phyloP scores from a whole-genome alignment of 2,888 invertebrate genomes.

The Mesorhabditis spiculigera region DNA sequence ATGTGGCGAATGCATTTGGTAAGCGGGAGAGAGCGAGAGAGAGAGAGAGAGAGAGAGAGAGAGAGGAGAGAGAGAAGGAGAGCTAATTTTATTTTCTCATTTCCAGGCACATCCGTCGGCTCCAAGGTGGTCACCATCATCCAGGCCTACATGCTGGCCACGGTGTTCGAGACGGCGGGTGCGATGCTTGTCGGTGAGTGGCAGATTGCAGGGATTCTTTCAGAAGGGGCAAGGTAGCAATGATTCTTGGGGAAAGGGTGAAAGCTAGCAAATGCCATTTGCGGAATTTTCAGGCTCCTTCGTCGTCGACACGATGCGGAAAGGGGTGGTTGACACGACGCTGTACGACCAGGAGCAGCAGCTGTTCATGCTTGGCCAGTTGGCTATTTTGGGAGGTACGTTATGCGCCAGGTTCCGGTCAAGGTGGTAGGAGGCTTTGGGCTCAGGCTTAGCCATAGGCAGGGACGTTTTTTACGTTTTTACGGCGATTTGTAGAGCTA shows the following conservation, averaged over 20 bases:
- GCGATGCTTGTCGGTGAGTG: conserved; percentile 85
- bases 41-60: conserved; percentile 5
- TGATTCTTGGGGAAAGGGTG: neutral
- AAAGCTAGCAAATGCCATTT: neutral
- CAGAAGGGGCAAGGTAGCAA: neutral
- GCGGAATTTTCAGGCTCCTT: conserved; percentile 71
- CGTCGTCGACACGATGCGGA: conserved; percentile 95
- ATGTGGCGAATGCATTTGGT: conserved; percentile 95
- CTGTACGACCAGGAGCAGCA: conserved; percentile 77
- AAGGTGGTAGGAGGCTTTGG: too few relatives aligned
- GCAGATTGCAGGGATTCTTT: neutral
- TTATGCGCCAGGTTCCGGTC: too few relatives aligned
- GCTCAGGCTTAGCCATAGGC: too few relatives aligned
- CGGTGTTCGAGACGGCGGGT: conserved; percentile 91
- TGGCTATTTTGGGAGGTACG: conserved; percentile 64
- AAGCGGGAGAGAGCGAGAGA: conserved; percentile 1
- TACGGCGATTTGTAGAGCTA: too few relatives aligned
- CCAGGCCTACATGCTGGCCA: conserved; percentile 89
- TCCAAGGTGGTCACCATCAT: conserved; percentile 68
- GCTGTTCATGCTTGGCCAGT: conserved; percentile 82
- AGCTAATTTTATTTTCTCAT: conserved; percentile 65
- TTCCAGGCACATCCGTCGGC: conserved; percentile 64
- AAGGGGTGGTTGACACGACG: conserved; percentile 85
- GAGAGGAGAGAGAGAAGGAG: neutral
- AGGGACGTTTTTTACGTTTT: too few relatives aligned